phyloP scores from a whole-genome alignment of 2,888 invertebrate species.

The Ophonus ardosiacus region DNA sequence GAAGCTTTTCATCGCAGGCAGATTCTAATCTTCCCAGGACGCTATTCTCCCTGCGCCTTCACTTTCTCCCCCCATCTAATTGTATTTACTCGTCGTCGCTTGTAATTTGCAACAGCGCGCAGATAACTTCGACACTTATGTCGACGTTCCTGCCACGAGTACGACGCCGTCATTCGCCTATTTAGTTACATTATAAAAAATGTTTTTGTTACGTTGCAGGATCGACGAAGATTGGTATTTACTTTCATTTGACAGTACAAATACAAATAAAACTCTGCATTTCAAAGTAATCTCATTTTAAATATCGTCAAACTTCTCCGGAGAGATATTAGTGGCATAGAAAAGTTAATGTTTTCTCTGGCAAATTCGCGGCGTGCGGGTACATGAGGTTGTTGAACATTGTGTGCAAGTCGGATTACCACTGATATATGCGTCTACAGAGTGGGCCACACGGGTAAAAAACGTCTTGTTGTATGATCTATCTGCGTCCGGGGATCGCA shows the following conservation, averaged over 20 bases:
- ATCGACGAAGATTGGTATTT: slow-evolving; percentile 20
- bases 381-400: slow-evolving; percentile 8
- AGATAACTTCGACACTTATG: slow-evolving; percentile 47
- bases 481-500: slow-evolving; percentile 51
- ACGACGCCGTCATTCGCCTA: slow-evolving; percentile 11
- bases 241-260: not conserved
- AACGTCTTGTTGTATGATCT: slow-evolving; percentile 58
- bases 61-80: slow-evolving; percentile 25
- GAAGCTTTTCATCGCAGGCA: slow-evolving; percentile 6
- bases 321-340: not conserved
- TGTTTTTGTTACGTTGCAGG: slow-evolving; percentile 33
- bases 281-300: not conserved
- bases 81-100: slow-evolving; percentile 50
- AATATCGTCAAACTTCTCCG: not conserved
- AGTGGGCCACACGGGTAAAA: slow-evolving; percentile 56
- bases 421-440: slow-evolving; percentile 57
- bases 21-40: slow-evolving; percentile 8
- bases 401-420: slow-evolving; percentile 58
- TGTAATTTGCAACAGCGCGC: slow-evolving; percentile 36
- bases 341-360: not conserved
- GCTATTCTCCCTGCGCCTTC: not conserved
- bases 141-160: slow-evolving; percentile 1
- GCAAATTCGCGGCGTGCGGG: not conserved
- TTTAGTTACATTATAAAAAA: slow-evolving; percentile 34
- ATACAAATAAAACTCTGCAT: not conserved